Evolutionary conservation across 2,888 invertebrate genomes (phyloP), one percentile per base, ranked within the genome.

Genomic region (Trypoxylon attenuatum): DNA sequence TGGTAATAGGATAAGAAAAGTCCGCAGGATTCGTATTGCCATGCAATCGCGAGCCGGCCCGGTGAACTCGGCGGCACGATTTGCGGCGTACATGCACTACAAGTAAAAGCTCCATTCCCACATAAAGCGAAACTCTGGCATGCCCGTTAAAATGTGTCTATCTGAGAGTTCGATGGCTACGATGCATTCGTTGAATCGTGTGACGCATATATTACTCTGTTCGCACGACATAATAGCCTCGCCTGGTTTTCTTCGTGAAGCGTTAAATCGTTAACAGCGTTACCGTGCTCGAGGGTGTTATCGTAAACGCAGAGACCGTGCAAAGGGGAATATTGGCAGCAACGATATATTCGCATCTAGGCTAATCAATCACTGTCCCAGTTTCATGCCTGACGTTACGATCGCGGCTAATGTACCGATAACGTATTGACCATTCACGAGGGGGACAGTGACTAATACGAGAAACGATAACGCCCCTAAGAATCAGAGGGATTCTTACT

Each of bases 61-160:
- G 29, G 47, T 55, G 53, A 57, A n/a, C n/a, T n/a, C n/a, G n/a
- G n/a, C n/a, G 2, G 2, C 22, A 56, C 64, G 50, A 33, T 54
- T 58, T 45, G 56, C 52, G 50, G 43, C 55, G 41, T 43, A 22
- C 74, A 76, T 77, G 76, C 74, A 71, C 64, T 77, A 77, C 74
- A 62, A 56, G 47, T 43, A 73, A 77, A 76, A 13, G 71, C 74
- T 47, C 62, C 71, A 63, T 77, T 77, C 67, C 45, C 56, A 61
- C 71, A 62, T 64, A 43, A 4, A 62, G 41, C 59, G 65, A 62
- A 59, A 65, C 69, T 73, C 47, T 69, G 16, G 53, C 73, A 73
- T 73, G 77, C 74, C 53, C 54, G 59, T 52, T 58, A 29, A 53
- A 58, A 15, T 23, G 43, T 38, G 46, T 62, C 15, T 60, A 50